Evolutionary conservation across 1,140 invertebrate genomes (phyloP).

Genomic region (Solenopsis fugax): DNA sequence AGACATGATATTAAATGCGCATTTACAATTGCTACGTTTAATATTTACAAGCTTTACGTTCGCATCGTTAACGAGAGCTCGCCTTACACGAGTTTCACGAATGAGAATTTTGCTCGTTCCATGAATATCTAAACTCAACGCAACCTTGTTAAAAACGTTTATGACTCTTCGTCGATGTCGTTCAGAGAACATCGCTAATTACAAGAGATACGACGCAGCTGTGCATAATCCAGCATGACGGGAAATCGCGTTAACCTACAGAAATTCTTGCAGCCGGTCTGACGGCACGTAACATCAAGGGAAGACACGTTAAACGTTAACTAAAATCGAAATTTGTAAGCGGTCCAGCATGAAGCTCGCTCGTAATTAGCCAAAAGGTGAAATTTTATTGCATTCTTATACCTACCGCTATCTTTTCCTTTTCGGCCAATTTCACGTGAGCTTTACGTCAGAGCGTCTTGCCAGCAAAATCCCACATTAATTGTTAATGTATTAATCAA

Average conservation of each 20-base stretch:
- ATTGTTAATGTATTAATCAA: not conserved
- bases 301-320: not conserved
- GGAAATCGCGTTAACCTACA: not conserved
- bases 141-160: slow-evolving; percentile 31
- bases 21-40: not conserved
- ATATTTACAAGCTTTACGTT: not conserved
- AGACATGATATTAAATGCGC: not conserved
- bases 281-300: not conserved
- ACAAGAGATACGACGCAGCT: slow-evolving; percentile 15
- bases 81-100: not conserved
- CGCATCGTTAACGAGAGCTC: not conserved
- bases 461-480: not conserved
- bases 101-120: slow-evolving; percentile 3
- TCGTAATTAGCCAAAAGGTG: not conserved
- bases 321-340: slow-evolving; percentile 28
- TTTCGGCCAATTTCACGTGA: not conserved
- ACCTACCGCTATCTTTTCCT: not conserved
- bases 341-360: not conserved
- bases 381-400: not conserved
- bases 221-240: slow-evolving; percentile 13
- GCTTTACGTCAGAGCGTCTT: not conserved
- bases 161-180: slow-evolving; percentile 21
- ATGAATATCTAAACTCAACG: slow-evolving; percentile 14
- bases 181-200: slow-evolving; percentile 21
- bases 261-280: slow-evolving; percentile 14